Evolutionary conservation across 1,140 invertebrate species (phyloP).

Genomic region (Catajapyx aquilonaris): DNA sequence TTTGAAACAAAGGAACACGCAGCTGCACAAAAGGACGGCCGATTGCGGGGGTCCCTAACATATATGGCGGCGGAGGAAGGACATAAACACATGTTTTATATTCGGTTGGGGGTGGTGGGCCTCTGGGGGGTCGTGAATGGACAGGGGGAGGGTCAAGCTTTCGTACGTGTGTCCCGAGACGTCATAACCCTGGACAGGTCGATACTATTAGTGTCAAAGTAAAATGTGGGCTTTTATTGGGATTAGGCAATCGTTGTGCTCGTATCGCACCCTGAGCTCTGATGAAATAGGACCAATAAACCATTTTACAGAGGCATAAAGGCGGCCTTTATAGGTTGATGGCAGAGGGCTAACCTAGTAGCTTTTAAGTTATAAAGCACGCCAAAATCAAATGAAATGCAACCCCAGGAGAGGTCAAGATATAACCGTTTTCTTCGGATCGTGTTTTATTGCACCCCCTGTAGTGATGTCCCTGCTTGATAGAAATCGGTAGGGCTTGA

Average conservation of each 20-base stretch:
- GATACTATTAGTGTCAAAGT: slow-evolving; percentile 2
- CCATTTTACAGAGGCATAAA: slow-evolving; percentile 10
- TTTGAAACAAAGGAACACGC: too few species aligned
- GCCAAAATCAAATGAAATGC: slow-evolving; percentile 4
- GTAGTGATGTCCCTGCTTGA: too few species aligned
- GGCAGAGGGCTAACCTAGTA: slow-evolving; percentile 4
- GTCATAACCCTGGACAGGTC: slow-evolving; percentile 1
- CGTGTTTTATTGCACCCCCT: too few species aligned
- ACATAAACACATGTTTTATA: too few species aligned
- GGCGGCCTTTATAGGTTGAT: slow-evolving; percentile 10
- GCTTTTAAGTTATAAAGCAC: slow-evolving; percentile 7
- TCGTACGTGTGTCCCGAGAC: not conserved
- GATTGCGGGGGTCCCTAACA: too few species aligned
- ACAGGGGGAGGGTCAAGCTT: not conserved
- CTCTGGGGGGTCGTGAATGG: not conserved
- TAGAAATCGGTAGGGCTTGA: too few species aligned
- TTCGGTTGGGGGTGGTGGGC: not conserved
- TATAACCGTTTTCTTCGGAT: too few species aligned
- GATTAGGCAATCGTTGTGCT: slow-evolving; percentile 1
- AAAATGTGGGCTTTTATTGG: slow-evolving; percentile 5
- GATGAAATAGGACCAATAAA: slow-evolving; percentile 9
- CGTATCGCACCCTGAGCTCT: slow-evolving; percentile 1
- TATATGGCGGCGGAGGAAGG: too few species aligned
- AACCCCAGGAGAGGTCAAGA: too few species aligned
- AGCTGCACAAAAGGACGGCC: too few species aligned